Evolutionary conservation across 1,140 invertebrate species (phyloP), one percentile per base, ranked within the genome.

Genomic region (Oscheius sp.): DNA sequence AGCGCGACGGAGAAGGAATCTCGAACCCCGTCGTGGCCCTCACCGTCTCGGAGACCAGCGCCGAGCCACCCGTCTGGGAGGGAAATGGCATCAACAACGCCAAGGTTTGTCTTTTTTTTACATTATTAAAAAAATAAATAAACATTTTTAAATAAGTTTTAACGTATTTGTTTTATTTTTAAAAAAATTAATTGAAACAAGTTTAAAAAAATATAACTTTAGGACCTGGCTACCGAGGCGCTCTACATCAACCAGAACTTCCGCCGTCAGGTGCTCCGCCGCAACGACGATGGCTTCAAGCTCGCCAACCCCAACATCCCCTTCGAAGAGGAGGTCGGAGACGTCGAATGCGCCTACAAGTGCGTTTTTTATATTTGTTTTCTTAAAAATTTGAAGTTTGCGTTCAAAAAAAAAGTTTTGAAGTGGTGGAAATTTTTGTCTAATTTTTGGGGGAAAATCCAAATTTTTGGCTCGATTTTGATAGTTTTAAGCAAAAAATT

Each of bases 211-310:
- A n/a, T n/a, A 49, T 20, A 20, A 15, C 28, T 23, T 55, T 13
- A 92, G 62, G 97, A 97, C 86, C 87, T 99, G 63, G 94, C 95
- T 0, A 88, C 98, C 2, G 97, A 99, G 86, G 97, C 97, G 0
- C 98, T 96, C 0, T 98, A 96, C 82, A 98, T 99, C 79, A 99
- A 99, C 86, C 95, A 99, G 84, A 99, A 98, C 85, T 99, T 99
- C 86, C 95, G 94, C 49, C 95, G 99, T 80, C 97, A 99, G 89
- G 93, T 94, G 42, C 82, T 91, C 20, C 78, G 79, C 34, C 49
- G 77, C n/a, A 73, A 64, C 61, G 94, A 97, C 78, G 88, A 93
- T 0, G 91, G 92, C 71, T 91, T 90, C 84, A 92, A 93, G 81
- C 96, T 97, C 86, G 91, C 92, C 0, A 91, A 97, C 35, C 13